Evolutionary conservation across 2,888 invertebrate species (phyloP).

Genomic region (Bruchidius siliquastri): DNA sequence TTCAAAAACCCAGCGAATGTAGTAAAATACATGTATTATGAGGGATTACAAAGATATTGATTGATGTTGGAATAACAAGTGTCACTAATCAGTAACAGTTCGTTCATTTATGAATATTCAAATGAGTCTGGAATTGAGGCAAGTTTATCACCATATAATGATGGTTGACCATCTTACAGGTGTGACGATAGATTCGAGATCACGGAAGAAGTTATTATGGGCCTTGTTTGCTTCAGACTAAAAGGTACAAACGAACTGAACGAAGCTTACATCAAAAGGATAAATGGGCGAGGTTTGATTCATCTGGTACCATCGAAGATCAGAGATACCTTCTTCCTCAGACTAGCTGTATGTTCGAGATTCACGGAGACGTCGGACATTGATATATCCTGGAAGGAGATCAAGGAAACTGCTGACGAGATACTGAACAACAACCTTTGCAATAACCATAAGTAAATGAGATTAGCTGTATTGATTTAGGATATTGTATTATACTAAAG

Average conservation of each 20-base stretch:
- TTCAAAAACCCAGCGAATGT: too few species aligned
- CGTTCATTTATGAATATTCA: too few species aligned
- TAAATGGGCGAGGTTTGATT: slow-evolving; percentile 86
- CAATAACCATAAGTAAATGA: neutral
- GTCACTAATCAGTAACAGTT: too few species aligned
- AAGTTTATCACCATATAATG: too few species aligned
- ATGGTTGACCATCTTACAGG: neutral
- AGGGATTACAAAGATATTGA: too few species aligned
- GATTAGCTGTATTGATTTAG: neutral
- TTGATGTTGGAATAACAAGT: too few species aligned
- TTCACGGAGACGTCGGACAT: slow-evolving; percentile 78
- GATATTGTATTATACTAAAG: neutral
- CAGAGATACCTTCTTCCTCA: slow-evolving; percentile 75
- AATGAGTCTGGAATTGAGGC: too few species aligned
- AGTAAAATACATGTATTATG: too few species aligned
- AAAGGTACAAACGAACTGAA: slow-evolving; percentile 81
- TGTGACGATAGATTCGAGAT: slow-evolving; percentile 73
- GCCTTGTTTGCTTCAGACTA: slow-evolving; percentile 91
- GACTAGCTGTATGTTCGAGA: slow-evolving; percentile 87
- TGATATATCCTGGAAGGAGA: slow-evolving; percentile 80
- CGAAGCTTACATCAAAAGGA: slow-evolving; percentile 73
- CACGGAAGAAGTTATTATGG: slow-evolving; percentile 83
- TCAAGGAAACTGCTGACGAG: slow-evolving; percentile 69
- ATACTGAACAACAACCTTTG: slow-evolving; percentile 45
- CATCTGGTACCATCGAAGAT: slow-evolving; percentile 91